A percentile compares a stretch with the other conserved stretches of the same genome.
These are phyloP conservation scores for Acromyrmex echinatior DNA, from an alignment of 1,140 invertebrate genomes.

Conservation along the genomic window DNA sequence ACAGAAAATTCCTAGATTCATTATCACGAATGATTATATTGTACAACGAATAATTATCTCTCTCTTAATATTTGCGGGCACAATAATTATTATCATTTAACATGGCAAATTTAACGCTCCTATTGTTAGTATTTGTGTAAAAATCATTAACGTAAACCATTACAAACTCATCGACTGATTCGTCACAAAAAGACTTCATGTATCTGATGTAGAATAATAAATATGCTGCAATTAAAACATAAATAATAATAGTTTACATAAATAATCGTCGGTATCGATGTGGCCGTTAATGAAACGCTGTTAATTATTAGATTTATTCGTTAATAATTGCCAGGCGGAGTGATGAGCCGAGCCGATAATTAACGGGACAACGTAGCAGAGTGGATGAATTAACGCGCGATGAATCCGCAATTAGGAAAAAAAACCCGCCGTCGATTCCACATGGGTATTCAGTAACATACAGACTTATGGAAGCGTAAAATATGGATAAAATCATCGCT, in stretches of 20 bases:
- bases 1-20: neutral
- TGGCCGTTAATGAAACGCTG: constrained; percentile 46
- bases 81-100: constrained; percentile 46
- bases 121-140: constrained; percentile 16
- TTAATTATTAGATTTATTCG: constrained; percentile 61
- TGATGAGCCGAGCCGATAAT: constrained; percentile 48
- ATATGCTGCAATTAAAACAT: constrained; percentile 52
- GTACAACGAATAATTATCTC: constrained; percentile 15
- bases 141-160: constrained; percentile 41
- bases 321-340: constrained; percentile 51
- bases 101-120: constrained; percentile 10
- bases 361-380: constrained; percentile 31
- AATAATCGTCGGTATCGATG: constrained; percentile 40
- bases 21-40: constrained; percentile 15
- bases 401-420: constrained; percentile 49
- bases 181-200: constrained; percentile 6
- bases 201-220: constrained; percentile 25
- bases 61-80: constrained; percentile 13
- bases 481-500: constrained; percentile 46
- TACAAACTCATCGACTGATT: neutral
- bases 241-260: constrained; percentile 63
- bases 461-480: constrained; percentile 40
- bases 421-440: constrained; percentile 11
- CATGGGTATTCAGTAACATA: constrained; percentile 13
- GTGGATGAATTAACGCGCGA: constrained; percentile 44